phyloP scores from a whole-genome alignment of 2,888 invertebrate species.

The Scaptomyza polygonia region DNA sequence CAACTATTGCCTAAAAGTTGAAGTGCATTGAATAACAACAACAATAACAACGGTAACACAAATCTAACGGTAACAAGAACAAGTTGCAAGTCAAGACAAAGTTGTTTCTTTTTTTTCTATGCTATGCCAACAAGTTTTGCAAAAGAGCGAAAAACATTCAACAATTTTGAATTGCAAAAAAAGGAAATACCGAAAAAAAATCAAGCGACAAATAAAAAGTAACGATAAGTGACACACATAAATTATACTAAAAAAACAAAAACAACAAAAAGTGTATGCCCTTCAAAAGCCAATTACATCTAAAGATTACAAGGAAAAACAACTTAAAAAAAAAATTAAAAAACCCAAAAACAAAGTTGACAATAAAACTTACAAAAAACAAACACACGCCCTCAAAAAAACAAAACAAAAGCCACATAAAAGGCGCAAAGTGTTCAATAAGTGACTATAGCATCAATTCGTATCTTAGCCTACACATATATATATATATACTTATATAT shows the following conservation, averaged over 20 bases:
- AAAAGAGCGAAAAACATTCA: constrained; percentile 15
- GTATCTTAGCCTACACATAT: constrained; percentile 11
- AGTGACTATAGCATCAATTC: constrained; percentile 26
- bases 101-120: constrained; percentile 42
- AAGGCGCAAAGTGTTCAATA: constrained; percentile 41
- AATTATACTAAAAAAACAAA: constrained; percentile 22
- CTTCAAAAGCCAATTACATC: constrained; percentile 60
- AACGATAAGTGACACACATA: constrained; percentile 54
- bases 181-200: constrained; percentile 21
- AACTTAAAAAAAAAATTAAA: constrained; percentile 16
- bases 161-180: constrained; percentile 27
- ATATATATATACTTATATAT: constrained; percentile 14
- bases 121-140: constrained; percentile 32
- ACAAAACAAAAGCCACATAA: constrained; percentile 13
- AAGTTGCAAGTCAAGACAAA: constrained; percentile 50
- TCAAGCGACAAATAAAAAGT: constrained; percentile 25
- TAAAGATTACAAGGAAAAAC: constrained; percentile 26
- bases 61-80: constrained; percentile 39
- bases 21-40: constrained; percentile 46
- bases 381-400: constrained; percentile 46
- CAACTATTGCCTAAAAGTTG: constrained; percentile 48
- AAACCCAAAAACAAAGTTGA: constrained; percentile 45
- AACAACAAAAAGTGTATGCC: constrained; percentile 43
- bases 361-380: constrained; percentile 40
- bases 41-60: neutral